Evolutionary conservation across 2,888 invertebrate genomes (phyloP).

Genomic region (Sphecodes monilicornis): DNA sequence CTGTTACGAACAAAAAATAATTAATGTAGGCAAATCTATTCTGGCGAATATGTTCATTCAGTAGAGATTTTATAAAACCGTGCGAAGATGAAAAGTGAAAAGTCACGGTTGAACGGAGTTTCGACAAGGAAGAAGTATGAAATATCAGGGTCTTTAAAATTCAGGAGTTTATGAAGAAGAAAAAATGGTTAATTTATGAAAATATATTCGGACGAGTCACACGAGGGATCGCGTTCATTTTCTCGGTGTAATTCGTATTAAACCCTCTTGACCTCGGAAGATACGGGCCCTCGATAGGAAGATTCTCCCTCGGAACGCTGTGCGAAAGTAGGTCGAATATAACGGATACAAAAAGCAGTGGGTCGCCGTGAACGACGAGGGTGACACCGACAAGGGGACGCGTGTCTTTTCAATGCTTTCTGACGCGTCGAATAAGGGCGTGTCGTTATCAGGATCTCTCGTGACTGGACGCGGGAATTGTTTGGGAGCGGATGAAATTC

Average conservation of each 20-base stretch:
- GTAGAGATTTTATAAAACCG: neutral
- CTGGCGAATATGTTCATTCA: neutral
- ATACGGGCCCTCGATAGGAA: conserved; percentile 10
- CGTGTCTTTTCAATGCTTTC: conserved; percentile 53
- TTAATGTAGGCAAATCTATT: neutral
- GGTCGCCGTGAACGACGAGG: conserved; percentile 37
- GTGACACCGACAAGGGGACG: conserved; percentile 49
- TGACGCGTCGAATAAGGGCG: conserved; percentile 27
- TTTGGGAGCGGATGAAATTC: conserved; percentile 39
- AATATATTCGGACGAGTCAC: neutral
- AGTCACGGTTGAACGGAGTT: neutral
- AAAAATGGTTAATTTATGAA: neutral
- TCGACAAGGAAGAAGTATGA: neutral
- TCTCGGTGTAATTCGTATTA: conserved; percentile 40
- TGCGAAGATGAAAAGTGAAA: neutral
- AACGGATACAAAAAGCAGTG: conserved; percentile 44
- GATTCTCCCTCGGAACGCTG: conserved; percentile 32
- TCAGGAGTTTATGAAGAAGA: neutral
- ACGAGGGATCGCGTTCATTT: neutral
- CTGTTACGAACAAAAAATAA: neutral
- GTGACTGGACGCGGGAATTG: conserved; percentile 23
- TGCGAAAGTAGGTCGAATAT: conserved; percentile 59
- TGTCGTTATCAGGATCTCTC: conserved; percentile 44
- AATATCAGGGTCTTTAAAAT: neutral
- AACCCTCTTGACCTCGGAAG: conserved; percentile 35